Conservation (phyloP, 2,113 vertebrate genomes). For the Sarotherodon lohbergeri region DNA sequence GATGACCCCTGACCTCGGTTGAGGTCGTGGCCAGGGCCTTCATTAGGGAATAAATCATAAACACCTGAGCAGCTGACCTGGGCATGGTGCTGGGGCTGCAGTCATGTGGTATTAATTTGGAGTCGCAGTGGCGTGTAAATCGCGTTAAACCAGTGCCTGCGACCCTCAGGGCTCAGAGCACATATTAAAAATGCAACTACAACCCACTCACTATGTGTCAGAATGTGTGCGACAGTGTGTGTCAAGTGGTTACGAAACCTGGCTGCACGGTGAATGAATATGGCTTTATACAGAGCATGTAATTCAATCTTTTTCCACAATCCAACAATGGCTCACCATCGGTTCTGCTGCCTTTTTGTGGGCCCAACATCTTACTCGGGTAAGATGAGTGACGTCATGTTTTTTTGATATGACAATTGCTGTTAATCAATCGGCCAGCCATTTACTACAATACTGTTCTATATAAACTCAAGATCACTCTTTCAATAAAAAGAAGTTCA, state of each 20-base stretch:
- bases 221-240: background rate
- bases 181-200: constrained; percentile 69
- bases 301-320: constrained; percentile 25
- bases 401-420: background rate
- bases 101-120: constrained; percentile 70
- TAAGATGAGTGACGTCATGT: background rate
- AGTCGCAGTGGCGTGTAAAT: constrained; percentile 58
- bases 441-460: background rate
- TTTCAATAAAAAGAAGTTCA: background rate
- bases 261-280: constrained; percentile 1
- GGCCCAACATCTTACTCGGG: background rate
- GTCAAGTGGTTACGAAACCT: constrained; percentile 6
- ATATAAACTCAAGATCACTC: background rate
- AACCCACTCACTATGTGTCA: constrained; percentile 28
- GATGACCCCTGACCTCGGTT: constrained; percentile 48
- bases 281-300: constrained; percentile 23
- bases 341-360: background rate
- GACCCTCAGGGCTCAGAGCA: constrained; percentile 59
- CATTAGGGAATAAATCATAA: constrained; percentile 72
- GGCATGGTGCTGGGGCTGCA: constrained; percentile 18
- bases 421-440: background rate
- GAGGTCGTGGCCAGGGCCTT: constrained; percentile 62
- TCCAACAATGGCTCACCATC: background rate
- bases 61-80: constrained; percentile 68
- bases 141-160: constrained; percentile 67